These are phyloP conservation scores for Parasteatoda lunata DNA, from an alignment of 2,888 invertebrate genomes.

Conservation along the genomic window DNA sequence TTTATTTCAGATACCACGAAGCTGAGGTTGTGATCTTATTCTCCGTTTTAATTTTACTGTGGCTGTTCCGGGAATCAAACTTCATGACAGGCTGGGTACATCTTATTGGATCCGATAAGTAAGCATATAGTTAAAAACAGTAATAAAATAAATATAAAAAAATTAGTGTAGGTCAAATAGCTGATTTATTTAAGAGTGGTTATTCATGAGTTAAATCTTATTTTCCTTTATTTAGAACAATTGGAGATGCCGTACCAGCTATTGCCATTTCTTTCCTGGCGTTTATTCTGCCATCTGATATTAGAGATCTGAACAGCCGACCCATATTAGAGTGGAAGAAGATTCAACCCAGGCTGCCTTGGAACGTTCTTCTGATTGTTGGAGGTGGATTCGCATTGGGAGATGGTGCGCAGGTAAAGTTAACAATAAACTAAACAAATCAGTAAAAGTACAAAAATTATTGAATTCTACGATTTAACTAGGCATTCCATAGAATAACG, in stretches of 20 bases:
- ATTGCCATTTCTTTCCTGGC: constrained; percentile 47
- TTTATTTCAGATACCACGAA: constrained; percentile 68
- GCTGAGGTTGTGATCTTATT: constrained; percentile 76
- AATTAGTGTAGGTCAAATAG: constrained; percentile 76
- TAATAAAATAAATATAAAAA: background rate
- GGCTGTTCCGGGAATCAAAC: constrained; percentile 92
- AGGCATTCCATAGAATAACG: no score
- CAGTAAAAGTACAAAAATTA: no score
- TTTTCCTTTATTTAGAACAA: constrained; percentile 21
- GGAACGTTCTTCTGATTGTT: constrained; percentile 89
- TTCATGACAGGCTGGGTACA: constrained; percentile 86
- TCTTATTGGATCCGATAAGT: constrained; percentile 33
- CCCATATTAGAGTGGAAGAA: constrained; percentile 89
- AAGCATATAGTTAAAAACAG: constrained; percentile 8
- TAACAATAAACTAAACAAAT: no score
- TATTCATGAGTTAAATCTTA: background rate
- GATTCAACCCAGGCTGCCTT: constrained; percentile 88
- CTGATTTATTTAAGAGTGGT: background rate
- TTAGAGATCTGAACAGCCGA: constrained; percentile 78
- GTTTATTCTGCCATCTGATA: constrained; percentile 59
- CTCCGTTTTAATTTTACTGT: constrained; percentile 84
- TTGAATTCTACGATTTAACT: no score
- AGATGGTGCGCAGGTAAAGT: constrained; percentile 81
- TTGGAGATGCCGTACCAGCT: constrained; percentile 57
- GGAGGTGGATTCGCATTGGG: constrained; percentile 94